Evolutionary conservation across 30 jellyfish, hydroid and myxozoan species (phyloP), one percentile per base, ranked within the genome.

Genomic region (Turritopsis dohrnii): DNA sequence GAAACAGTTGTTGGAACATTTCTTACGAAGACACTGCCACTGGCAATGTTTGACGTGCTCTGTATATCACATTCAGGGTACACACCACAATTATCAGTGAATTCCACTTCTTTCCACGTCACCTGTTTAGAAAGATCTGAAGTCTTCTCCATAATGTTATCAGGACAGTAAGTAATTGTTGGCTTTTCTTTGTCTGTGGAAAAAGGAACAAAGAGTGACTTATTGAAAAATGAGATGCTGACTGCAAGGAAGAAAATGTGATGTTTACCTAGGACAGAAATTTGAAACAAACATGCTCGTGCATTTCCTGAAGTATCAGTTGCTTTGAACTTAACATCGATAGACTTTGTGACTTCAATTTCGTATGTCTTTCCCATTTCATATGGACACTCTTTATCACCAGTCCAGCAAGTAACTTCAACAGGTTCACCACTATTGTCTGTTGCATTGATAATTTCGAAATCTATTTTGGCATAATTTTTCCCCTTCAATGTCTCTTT

Each of bases 351-450:
- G 19, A 84, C 81, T 18, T 54, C 71, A 29, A 87, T 83, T 30
- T 84, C 65, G 82, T 81, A 84, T 52, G 91, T 24, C 21, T 79
- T 71, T 1, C 97, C 97, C 52, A 92, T 72, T 83, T 87, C 91
- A 52, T 79, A 87, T 16, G 88, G 95, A 52, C 95, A 84, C 1
- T 92, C 91, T 17, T 88, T 41, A 66, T 30, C 23, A 18, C 28
- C 86, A 82, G 19, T 71, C 60, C 26, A 27, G 52, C 89, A 82
- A 28, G 90, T 80, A 13, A 73, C 90, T 20, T 85, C 83, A 19
- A 84, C 74, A 53, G 89, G 87, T n/a, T 86, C 97, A 16, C 94
- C 96, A 52, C 97, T 92, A 89, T 92, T 92, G 54, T 92, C 97
- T 18, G 96, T 92, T 18, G 85, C 92, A 52, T 87, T 87, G 53